phyloP scores from a whole-genome alignment of 35 echinoderm and acorn worm species.

The Chiridota heheva region DNA sequence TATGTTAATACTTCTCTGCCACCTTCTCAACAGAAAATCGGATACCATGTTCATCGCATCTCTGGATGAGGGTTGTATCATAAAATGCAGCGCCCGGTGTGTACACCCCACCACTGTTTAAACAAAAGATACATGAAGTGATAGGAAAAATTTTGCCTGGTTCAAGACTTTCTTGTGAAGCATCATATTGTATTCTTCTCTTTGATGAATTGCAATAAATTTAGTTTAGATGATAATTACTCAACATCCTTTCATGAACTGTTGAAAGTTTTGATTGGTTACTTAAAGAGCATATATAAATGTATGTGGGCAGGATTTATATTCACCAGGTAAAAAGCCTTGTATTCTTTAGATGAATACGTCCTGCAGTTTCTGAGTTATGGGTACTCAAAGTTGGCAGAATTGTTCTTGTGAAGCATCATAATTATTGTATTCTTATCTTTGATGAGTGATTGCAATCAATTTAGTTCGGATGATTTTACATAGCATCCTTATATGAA shows the following conservation, averaged over 20 bases:
- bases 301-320: too few relatives aligned
- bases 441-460: not conserved
- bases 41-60: slow-evolving; percentile 11
- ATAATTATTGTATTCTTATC: not conserved
- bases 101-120: slow-evolving; percentile 20
- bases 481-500: not conserved
- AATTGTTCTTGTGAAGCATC: too few relatives aligned
- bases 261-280: not conserved
- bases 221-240: not conserved
- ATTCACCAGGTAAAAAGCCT: too few relatives aligned
- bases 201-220: not conserved
- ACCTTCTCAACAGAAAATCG: not conserved
- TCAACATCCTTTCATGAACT: not conserved
- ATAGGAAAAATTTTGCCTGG: too few relatives aligned
- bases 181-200: not conserved
- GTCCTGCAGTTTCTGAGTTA: too few relatives aligned
- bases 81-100: slow-evolving; percentile 27
- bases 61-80: slow-evolving; percentile 8
- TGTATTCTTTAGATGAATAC: too few relatives aligned
- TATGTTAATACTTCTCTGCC: too few relatives aligned
- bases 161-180: too few relatives aligned
- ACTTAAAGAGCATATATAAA: not conserved
- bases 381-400: too few relatives aligned
- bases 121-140: too few relatives aligned
- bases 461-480: not conserved